Conservation (phyloP, 2,113 vertebrate species). For the Rissa tridactyla region DNA sequence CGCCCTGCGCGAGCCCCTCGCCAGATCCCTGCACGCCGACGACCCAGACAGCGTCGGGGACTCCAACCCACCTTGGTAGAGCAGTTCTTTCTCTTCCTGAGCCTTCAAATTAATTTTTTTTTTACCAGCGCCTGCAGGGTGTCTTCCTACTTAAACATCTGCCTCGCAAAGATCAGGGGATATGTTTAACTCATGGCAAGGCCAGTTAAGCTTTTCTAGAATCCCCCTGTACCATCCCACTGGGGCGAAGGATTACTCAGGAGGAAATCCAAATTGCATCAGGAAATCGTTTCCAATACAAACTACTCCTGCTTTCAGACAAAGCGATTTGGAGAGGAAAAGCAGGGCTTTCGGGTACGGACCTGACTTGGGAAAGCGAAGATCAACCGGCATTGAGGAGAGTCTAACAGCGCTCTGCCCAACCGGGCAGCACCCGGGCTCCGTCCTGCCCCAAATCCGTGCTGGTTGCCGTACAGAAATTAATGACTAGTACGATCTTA, state of each 20-base stretch:
- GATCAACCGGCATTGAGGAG: background rate
- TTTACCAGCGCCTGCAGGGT: background rate
- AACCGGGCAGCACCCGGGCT: rapidly evolving
- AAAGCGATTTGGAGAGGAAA: background rate
- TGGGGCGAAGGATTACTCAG: background rate
- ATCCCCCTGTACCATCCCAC: background rate
- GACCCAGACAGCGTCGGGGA: rapidly evolving
- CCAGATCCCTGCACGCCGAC: rapidly evolving
- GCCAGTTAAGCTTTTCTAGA: background rate
- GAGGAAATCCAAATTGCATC: slow-evolving; percentile 20
- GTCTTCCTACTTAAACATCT: background rate
- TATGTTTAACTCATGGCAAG: background rate
- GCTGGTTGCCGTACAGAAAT: rapidly evolving
- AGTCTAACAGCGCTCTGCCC: background rate
- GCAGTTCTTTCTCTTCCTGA: background rate
- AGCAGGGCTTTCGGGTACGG: background rate
- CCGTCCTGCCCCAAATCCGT: background rate
- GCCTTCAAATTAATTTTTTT: background rate
- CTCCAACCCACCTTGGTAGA: rapidly evolving
- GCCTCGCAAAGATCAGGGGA: background rate
- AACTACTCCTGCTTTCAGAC: background rate
- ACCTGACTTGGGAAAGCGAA: background rate
- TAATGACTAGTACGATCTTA: rapidly evolving
- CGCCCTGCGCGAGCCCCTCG: too few relatives aligned
- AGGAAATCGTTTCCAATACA: slow-evolving; percentile 22